Evolutionary conservation across 2,888 invertebrate species (phyloP).

Genomic region (Carterocephalus palaemon): DNA sequence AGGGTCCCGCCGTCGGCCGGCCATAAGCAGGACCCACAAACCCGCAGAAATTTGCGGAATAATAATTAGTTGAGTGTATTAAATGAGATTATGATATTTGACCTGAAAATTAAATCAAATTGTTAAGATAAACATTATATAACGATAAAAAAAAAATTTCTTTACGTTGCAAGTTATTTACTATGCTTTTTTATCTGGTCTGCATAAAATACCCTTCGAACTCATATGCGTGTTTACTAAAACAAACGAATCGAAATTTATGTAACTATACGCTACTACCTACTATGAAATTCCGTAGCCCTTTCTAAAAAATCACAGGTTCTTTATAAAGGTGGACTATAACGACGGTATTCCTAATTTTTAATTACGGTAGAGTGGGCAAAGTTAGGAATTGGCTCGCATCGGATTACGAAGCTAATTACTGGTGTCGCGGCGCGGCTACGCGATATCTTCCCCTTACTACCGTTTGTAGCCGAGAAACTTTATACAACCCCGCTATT

Average conservation of each 20-base stretch:
- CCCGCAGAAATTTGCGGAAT: constrained; percentile 32
- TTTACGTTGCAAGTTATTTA: too few relatives aligned
- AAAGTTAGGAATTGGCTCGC: constrained; percentile 41
- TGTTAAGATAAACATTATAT: too few relatives aligned
- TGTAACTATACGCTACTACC: too few relatives aligned
- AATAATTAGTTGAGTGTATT: constrained; percentile 32
- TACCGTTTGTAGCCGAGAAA: constrained; percentile 14
- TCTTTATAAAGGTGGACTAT: constrained; percentile 45
- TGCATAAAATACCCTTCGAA: too few relatives aligned
- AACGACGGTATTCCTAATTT: constrained; percentile 57
- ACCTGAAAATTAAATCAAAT: too few relatives aligned
- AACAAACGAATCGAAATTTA: too few relatives aligned
- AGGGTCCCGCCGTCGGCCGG: constrained; percentile 31
- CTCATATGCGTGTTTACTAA: too few relatives aligned
- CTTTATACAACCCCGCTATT: constrained; percentile 24
- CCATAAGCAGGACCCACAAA: constrained; percentile 24
- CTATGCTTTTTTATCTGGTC: too few relatives aligned
- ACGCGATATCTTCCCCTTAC: constrained; percentile 18
- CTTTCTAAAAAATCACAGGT: constrained; percentile 39
- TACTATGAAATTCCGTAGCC: too few relatives aligned
- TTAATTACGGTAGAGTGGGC: constrained; percentile 53
- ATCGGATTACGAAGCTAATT: constrained; percentile 71
- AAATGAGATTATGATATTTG: constrained; percentile 11
- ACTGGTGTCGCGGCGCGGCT: constrained; percentile 54
- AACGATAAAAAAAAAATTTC: too few relatives aligned